Evolutionary conservation across 1,140 invertebrate species (phyloP), one percentile per base, ranked within the genome.

Genomic region (Daktulosphaira vitifoliae): DNA sequence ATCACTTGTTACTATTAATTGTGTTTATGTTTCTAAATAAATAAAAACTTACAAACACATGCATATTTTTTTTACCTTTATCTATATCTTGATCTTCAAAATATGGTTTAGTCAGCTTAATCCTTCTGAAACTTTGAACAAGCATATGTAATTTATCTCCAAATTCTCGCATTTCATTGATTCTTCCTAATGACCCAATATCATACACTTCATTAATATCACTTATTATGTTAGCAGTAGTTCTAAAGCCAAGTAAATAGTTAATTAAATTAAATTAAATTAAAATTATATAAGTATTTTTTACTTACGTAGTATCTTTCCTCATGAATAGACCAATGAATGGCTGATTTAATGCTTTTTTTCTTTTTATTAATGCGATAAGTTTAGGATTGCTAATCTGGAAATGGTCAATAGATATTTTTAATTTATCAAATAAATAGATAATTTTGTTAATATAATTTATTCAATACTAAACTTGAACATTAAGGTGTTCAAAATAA

Each of bases 291-390:
- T 67, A 13, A 26, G 23, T 42, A 25, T n/a, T n/a, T n/a, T n/a
- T n/a, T n/a, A 76, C 79, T 77, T 78, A 88, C 86, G 89, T 89
- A 73, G 92, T 89, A 74, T 87, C 84, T 74, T 88, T 95, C 72
- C 96, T 96, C 68, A 99, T 79, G 75, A 99, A 99, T 15, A 99
- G 87, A 37, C 96, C 97, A 69, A 93, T 88, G 75, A 99, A 99
- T 0, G 96, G 96, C 73, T 97, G 92, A 75, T 95, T 96, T 6
- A 98, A 74, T 75, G 89, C 89, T 0, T 99, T 90, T 80, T 98
- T 98, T 69, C 92, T 82, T 77, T 92, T 81, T 65, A 99, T 83
- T 26, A 99, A 74, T 73, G 95, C 87, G 71, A 97, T 92, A 46
- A 99, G 77, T 50, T 83, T 78, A 67, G 90, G 87, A 78, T 98